phyloP scores from a whole-genome alignment of 1,140 invertebrate genomes.

The Saxidomus purpurata region DNA sequence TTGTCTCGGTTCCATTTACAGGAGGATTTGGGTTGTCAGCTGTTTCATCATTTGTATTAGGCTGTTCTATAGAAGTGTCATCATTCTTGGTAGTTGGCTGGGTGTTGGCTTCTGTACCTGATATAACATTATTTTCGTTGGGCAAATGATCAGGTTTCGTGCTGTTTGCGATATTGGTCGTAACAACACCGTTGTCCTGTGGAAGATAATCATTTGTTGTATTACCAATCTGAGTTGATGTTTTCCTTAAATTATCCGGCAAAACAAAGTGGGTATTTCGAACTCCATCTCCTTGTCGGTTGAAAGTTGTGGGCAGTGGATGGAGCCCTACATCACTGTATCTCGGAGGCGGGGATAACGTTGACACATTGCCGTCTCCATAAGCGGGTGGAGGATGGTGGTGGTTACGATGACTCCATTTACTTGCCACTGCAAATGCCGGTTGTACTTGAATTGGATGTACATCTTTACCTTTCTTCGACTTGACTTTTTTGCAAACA shows the following conservation, averaged over 20 bases:
- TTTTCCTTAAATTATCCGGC: background rate
- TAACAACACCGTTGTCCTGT: background rate
- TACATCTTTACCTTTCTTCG: background rate
- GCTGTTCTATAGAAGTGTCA: no score
- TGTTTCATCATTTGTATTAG: no score
- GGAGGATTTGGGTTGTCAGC: no score
- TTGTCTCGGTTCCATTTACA: no score
- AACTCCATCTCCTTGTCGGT: background rate
- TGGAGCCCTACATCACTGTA: conserved; percentile 37
- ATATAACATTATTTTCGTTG: background rate
- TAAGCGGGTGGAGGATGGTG: conserved; percentile 36
- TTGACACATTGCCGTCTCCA: conserved; percentile 14
- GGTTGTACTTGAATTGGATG: background rate
- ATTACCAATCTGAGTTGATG: background rate
- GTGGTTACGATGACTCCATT: background rate
- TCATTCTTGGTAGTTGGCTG: no score
- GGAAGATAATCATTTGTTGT: background rate
- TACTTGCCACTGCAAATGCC: background rate
- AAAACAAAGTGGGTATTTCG: conserved; percentile 6
- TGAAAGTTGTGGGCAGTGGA: background rate
- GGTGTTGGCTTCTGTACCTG: no score
- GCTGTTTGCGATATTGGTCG: background rate
- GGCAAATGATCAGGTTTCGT: background rate
- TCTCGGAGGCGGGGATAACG: conserved; percentile 50
- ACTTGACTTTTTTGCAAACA: background rate